Conservation (phyloP, 2,888 invertebrate species). For the Argyresthia albistria region DNA sequence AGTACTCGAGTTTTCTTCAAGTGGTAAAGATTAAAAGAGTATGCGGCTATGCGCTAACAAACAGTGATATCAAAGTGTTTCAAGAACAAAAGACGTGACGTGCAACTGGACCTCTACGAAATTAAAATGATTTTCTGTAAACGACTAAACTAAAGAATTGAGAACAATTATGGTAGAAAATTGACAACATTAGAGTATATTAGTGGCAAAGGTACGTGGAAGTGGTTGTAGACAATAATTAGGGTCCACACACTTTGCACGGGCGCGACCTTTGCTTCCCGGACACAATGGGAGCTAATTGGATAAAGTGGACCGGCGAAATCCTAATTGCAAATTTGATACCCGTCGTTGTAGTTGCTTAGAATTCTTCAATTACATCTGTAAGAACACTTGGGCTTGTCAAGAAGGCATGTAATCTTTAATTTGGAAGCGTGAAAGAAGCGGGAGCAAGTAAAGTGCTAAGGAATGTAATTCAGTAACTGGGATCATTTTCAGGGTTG, state of each 20-base stretch:
- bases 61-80: not conserved
- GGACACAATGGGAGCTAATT: conserved; percentile 58
- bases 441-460: too few relatives aligned
- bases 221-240: conserved; percentile 42
- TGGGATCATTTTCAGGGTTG: too few relatives aligned
- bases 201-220: not conserved
- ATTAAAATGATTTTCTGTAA: too few relatives aligned
- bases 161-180: too few relatives aligned
- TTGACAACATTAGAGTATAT: too few relatives aligned
- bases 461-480: too few relatives aligned
- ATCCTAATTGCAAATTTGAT: conserved; percentile 40
- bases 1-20: not conserved
- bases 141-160: too few relatives aligned
- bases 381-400: too few relatives aligned
- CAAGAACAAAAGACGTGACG: too few relatives aligned
- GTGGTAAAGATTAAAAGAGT: not conserved
- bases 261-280: conserved; percentile 56
- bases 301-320: conserved; percentile 57
- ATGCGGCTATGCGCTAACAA: not conserved
- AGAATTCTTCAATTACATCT: not conserved
- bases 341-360: conserved; percentile 11
- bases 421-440: too few relatives aligned
- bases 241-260: conserved; percentile 40
- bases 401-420: too few relatives aligned
- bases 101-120: too few relatives aligned